Percentiles rank a stretch among this genome's conserved stretches.
These are phyloP conservation scores for Zophobas morio DNA, from an alignment of 1,140 invertebrate genomes.

Conservation along the genomic window DNA sequence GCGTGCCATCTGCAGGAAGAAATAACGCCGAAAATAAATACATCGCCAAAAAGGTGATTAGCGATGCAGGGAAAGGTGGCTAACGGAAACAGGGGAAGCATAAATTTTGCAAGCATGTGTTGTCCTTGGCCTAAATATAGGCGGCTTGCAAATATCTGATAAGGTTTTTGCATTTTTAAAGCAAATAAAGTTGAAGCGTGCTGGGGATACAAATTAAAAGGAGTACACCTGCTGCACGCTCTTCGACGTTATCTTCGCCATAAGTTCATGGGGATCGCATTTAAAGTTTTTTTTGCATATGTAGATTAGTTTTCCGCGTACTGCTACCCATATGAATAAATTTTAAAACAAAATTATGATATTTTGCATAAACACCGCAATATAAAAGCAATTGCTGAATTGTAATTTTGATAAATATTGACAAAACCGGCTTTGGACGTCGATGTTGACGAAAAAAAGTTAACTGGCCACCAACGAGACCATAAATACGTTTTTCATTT, in stretches of 20 bases:
- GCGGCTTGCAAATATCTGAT: slow-evolving; percentile 20
- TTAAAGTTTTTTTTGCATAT: not conserved
- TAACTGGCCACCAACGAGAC: too few relatives aligned
- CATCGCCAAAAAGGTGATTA: not conserved
- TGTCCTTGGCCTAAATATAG: slow-evolving; percentile 24
- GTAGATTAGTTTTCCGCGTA: too few relatives aligned
- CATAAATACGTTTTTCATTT: too few relatives aligned
- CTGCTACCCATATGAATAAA: too few relatives aligned
- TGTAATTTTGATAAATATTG: too few relatives aligned
- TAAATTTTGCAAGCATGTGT: slow-evolving; percentile 26
- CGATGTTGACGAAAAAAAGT: too few relatives aligned
- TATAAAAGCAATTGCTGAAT: too few relatives aligned
- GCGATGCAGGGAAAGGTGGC: not conserved
- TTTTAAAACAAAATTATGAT: too few relatives aligned
- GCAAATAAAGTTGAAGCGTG: slow-evolving; percentile 24
- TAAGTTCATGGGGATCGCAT: not conserved
- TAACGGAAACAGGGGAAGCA: not conserved
- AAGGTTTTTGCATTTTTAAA: slow-evolving; percentile 10
- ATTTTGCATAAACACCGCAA: too few relatives aligned
- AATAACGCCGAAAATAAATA: not conserved
- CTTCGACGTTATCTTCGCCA: not conserved
- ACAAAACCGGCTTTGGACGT: too few relatives aligned
- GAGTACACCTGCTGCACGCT: slow-evolving; percentile 9
- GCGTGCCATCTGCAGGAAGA: not conserved
- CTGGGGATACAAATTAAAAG: not conserved